Base-by-base conservation (phyloP, 2,797 vertebrate species). In the Eremophila alpestris region DNA sequence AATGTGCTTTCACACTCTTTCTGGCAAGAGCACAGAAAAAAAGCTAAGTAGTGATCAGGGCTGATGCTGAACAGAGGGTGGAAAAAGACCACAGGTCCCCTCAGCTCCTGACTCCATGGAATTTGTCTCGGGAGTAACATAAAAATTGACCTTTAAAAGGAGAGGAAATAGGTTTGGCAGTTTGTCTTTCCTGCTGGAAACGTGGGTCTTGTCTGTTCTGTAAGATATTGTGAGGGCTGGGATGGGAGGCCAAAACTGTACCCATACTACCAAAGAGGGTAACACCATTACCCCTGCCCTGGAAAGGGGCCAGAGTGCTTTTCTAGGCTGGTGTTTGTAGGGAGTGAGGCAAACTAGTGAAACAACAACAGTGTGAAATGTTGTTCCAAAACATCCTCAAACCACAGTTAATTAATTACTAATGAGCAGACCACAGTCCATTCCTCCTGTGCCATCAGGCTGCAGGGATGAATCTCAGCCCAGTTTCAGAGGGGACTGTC, bases 131-230 rank as follows among this genome's bases (percentile, higher is more conserved):
- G 79, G 76, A 94, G 84, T 40, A 87, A 73, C 78, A 58, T 65
- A 89, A 96, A 93, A 89, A 86, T 17, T 75, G 64, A 84, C 88
- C 86, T 92, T 89, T 84, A 95, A 90, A 79, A 49, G 43, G 49
- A 78, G 29, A 79, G 70, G 77, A 95, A 91, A 48, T 82, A 83
- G 62, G 51, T 87, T 91, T 87, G 82, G 79, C 87, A 87, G 87
- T 36, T 69, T 65, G 40, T 81, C 32, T 78, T 91, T 89, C 64
- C 82, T 20, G 13, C 40, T 71, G 78, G 60, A 89, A 92, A 71
- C 0, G 2, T 12, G 23, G 49, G 27, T 87, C 75, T 69, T 70
- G 45, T 73, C 71, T 5, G 1, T 62, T 81, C 75, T 59, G 64
- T 64, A 65, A 65, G 60, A 68, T 51, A 32, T 79, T 54, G 29